Percentiles rank a stretch among this genome's conserved stretches.
These are phyloP conservation scores for Xiphorhynchus erythropygius DNA, from an alignment of 2,797 vertebrate genomes.

Conservation along the genomic window DNA sequence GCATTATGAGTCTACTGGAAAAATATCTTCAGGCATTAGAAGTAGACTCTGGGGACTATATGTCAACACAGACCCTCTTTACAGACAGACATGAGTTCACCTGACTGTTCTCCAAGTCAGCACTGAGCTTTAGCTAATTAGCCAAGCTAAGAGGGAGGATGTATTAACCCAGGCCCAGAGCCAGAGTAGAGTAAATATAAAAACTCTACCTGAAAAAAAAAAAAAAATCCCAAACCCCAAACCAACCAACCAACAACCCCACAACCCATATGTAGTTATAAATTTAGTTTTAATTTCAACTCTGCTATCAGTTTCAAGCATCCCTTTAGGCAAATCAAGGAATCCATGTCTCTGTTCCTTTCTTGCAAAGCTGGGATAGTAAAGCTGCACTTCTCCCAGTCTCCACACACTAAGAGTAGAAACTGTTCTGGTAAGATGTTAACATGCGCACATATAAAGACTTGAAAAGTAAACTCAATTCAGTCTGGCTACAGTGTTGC, in stretches of 20 bases:
- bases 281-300: neutral
- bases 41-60: neutral
- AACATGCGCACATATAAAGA: neutral
- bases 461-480: neutral
- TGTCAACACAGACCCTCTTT: neutral
- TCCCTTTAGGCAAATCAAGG: neutral
- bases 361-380: neutral
- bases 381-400: neutral
- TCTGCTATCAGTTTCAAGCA: neutral
- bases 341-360: neutral
- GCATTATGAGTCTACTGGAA: neutral
- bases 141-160: neutral
- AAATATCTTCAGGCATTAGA: neutral
- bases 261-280: neutral
- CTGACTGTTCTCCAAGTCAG: conserved; percentile 6
- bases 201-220: neutral
- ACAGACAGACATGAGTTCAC: conserved; percentile 37
- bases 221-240: too few species aligned
- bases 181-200: neutral
- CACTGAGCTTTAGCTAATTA: neutral
- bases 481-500: neutral
- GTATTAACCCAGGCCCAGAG: conserved; percentile 8
- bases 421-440: neutral
- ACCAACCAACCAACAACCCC: neutral
- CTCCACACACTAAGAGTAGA: neutral